phyloP scores from a whole-genome alignment of 2,888 invertebrate genomes.

The Carabus problematicus region DNA sequence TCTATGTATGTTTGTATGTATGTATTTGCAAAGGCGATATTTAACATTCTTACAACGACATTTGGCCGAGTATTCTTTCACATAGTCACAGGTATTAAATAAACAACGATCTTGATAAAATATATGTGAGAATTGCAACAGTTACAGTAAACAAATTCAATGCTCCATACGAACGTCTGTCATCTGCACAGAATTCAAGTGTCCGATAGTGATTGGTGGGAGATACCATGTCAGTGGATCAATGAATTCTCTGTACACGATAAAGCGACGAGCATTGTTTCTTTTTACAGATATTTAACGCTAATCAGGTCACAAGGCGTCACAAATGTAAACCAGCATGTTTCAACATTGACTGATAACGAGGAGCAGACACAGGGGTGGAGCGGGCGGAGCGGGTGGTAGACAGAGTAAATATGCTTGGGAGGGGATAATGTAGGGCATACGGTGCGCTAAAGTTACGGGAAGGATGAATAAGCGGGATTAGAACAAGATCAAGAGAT shows the following conservation, averaged over 20 bases:
- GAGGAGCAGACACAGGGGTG: too few species aligned
- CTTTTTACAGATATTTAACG: conserved; percentile 31
- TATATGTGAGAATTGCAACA: conserved; percentile 41
- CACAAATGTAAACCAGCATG: conserved; percentile 35
- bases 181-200: too few species aligned
- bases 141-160: conserved; percentile 12
- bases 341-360: conserved; percentile 20
- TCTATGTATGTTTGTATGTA: conserved; percentile 26
- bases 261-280: neutral
- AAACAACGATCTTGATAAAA: conserved; percentile 44
- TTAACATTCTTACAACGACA: conserved; percentile 47
- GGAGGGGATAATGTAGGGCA: neutral
- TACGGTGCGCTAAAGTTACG: neutral
- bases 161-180: too few species aligned
- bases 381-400: too few species aligned
- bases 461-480: neutral
- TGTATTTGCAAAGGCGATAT: conserved; percentile 42
- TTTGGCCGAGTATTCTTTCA: conserved; percentile 54
- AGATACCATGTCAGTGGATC: neutral
- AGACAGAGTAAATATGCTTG: too few species aligned
- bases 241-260: conserved; percentile 24
- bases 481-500: too few species aligned
- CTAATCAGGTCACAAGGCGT: conserved; percentile 41
- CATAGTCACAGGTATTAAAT: conserved; percentile 51
- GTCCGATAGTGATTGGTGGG: too few species aligned